phyloP scores from a whole-genome alignment of 2,113 vertebrate genomes.

The Cervus canadensis region DNA sequence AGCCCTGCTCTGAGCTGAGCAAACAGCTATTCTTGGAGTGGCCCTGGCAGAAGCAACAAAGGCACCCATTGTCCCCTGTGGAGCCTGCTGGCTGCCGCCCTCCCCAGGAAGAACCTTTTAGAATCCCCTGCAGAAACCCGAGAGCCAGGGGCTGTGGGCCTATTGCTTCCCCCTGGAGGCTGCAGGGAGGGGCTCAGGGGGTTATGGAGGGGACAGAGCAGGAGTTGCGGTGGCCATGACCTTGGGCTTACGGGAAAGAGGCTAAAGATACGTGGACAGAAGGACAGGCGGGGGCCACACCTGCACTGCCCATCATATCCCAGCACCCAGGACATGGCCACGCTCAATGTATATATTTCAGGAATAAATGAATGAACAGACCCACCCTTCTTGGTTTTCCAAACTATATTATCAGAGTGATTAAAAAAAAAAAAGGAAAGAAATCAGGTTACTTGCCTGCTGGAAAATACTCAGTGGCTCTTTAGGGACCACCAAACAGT shows the following conservation, averaged over 20 bases:
- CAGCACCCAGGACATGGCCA: background rate
- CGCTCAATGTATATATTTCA: rapidly evolving
- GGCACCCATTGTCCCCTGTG: background rate
- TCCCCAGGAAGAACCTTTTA: background rate
- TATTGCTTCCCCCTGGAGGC: background rate
- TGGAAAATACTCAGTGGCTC: background rate
- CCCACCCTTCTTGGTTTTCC: background rate
- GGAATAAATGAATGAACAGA: background rate
- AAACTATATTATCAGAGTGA: background rate
- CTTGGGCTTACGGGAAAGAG: background rate
- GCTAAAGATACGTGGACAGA: background rate
- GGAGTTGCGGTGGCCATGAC: background rate
- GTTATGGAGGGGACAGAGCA: rapidly evolving
- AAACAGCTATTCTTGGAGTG: slow-evolving; percentile 59
- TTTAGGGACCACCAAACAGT: rapidly evolving
- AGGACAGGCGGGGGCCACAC: background rate
- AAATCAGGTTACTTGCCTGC: background rate
- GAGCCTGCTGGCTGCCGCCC: background rate
- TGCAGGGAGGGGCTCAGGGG: background rate
- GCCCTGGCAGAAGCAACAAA: slow-evolving; percentile 60
- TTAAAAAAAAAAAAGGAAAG: background rate
- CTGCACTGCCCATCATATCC: background rate
- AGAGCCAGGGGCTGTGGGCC: background rate
- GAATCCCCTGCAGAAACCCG: background rate
- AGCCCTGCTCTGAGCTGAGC: background rate